A percentile compares a stretch with the other conserved stretches of the same genome.
These are phyloP conservation scores for Eudasyphora cyanicolor DNA, from an alignment of 2,888 invertebrate genomes.

Conservation along the genomic window DNA sequence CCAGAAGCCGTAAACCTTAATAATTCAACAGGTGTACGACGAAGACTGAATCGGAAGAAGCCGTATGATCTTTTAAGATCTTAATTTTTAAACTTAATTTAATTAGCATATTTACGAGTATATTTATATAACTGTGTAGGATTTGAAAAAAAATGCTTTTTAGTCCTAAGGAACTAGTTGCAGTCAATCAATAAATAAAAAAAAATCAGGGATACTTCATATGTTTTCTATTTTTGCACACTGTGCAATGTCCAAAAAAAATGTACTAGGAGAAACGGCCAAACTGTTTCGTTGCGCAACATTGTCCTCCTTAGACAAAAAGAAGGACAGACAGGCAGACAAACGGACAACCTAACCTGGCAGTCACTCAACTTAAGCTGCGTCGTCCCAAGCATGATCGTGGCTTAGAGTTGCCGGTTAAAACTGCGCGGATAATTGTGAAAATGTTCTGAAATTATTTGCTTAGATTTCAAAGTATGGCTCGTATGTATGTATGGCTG, in stretches of 20 bases:
- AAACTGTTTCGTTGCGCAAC: slow-evolving; percentile 48
- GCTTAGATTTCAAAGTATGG: slow-evolving; percentile 49
- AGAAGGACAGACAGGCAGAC: slow-evolving; percentile 20
- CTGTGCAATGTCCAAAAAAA: background rate
- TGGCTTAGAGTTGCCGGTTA: slow-evolving; percentile 8
- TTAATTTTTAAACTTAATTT: no score
- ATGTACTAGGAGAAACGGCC: background rate
- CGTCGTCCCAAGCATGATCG: background rate
- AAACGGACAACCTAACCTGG: slow-evolving; percentile 62
- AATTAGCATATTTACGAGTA: no score
- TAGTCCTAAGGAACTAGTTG: no score
- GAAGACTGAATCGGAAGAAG: no score
- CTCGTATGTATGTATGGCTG: slow-evolving; percentile 1
- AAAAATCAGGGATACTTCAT: no score
- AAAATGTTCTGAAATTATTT: slow-evolving; percentile 61
- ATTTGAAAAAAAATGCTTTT: no score
- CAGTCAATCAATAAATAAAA: no score
- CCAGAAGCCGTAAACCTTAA: no score
- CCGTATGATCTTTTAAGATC: no score
- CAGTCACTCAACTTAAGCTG: slow-evolving; percentile 58
- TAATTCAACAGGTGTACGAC: no score
- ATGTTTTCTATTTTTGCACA: background rate
- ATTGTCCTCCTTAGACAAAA: slow-evolving; percentile 51
- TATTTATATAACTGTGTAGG: no score
- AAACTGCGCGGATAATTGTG: slow-evolving; percentile 56